A percentile compares a stretch with the other conserved stretches of the same genome.
Conservation (phyloP, 2,888 invertebrate species). For the Pilophorus perplexus region DNA sequence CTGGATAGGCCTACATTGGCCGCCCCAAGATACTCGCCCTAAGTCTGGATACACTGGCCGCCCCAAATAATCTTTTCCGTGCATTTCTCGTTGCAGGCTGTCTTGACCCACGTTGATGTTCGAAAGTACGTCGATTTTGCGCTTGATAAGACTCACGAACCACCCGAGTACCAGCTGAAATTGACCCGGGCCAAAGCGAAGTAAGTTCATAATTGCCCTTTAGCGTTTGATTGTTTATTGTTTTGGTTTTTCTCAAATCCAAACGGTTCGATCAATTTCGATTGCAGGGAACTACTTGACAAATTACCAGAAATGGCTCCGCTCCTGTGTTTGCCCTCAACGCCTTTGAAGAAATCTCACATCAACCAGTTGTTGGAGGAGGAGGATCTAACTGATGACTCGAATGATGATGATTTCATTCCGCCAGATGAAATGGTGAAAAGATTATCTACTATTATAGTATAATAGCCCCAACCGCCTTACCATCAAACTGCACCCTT, state of each 20-base stretch:
- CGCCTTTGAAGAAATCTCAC: constrained; percentile 55
- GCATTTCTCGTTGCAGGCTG: too few relatives aligned
- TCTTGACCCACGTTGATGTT: constrained; percentile 28
- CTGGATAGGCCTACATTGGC: too few relatives aligned
- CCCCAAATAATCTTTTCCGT: too few relatives aligned
- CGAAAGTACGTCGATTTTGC: constrained; percentile 20
- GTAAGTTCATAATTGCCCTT: constrained; percentile 46
- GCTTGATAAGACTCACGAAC: constrained; percentile 49
- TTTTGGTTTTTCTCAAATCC: too few relatives aligned
- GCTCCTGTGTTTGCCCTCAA: neutral
- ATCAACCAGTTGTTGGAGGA: constrained; percentile 69
- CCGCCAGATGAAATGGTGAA: constrained; percentile 64
- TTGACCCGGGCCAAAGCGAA: constrained; percentile 77
- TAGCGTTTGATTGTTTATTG: neutral
- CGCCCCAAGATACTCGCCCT: too few relatives aligned
- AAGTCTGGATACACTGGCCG: too few relatives aligned
- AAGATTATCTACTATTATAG: too few relatives aligned
- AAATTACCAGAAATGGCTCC: neutral
- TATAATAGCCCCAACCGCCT: too few relatives aligned
- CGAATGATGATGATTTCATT: constrained; percentile 78
- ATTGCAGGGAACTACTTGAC: constrained; percentile 11
- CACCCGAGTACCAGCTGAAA: constrained; percentile 61
- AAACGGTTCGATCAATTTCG: too few relatives aligned
- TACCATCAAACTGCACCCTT: too few relatives aligned
- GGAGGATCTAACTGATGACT: constrained; percentile 68